phyloP scores from a whole-genome alignment of 2,797 vertebrate species.

The Pseudochirops corinnae region DNA sequence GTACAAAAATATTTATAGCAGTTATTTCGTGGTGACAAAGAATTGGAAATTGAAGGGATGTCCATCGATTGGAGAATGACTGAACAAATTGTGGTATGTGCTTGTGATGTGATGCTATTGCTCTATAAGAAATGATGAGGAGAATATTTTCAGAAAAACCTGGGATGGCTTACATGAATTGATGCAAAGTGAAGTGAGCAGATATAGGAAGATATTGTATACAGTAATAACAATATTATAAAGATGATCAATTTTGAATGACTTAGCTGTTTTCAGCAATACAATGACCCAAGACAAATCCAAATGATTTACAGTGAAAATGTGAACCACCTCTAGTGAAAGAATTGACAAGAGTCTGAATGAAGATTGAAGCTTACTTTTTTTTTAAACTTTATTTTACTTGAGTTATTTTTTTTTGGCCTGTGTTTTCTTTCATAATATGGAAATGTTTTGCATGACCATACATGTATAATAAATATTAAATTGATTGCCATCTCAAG shows the following conservation, averaged over 20 bases:
- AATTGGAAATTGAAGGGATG: not conserved
- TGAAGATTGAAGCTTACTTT: not conserved
- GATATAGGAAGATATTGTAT: not conserved
- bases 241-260: not conserved
- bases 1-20: not conserved
- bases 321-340: not conserved
- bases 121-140: not conserved
- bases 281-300: not conserved
- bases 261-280: not conserved
- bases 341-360: not conserved
- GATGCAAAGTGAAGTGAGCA: not conserved
- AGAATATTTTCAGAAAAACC: not conserved
- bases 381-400: not conserved
- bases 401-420: not conserved
- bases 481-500: not conserved
- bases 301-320: not conserved
- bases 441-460: not conserved
- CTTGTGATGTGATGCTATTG: not conserved
- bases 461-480: not conserved
- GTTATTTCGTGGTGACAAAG: not conserved
- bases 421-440: not conserved
- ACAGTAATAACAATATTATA: no score
- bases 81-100: not conserved
- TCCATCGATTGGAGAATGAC: not conserved
- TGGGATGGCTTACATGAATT: not conserved